Evolutionary conservation across 2,797 vertebrate genomes (phyloP), one percentile per base, ranked within the genome.

Genomic region (Astyanax mexicanus): DNA sequence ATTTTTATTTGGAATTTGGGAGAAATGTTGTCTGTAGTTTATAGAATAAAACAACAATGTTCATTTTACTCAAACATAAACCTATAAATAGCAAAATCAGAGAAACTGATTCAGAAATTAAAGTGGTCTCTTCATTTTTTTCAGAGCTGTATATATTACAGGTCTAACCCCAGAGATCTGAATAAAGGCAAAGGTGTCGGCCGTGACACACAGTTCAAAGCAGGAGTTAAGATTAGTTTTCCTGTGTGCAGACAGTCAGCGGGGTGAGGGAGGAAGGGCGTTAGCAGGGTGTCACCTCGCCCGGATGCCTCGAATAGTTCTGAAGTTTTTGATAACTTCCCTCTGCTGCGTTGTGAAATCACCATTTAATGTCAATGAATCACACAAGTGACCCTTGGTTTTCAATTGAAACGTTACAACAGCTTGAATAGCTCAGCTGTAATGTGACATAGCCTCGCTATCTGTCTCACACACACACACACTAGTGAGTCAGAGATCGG

Each of bases 261-360:
- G 67, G 4, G 6, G 1, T 54, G n/a, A 78, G 37, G 81, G 32
- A 81, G 84, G 81, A 87, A 87, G 69, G 80, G 70, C 11, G 62
- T 66, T 74, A 13, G 29, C 69, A 27, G 55, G 0, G 0, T 1
- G 69, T 79, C 60, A 42, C 52, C n/a, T n/a, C n/a, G n/a, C n/a
- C n/a, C 47, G 68, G 7, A 62, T 87, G 88, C 79, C 89, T 25
- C 2, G 4, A 52, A 25, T 25, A 52, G 19, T 23, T 23, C 86
- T 89, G 74, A 47, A 51, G 72, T 69, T 66, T n/a, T 64, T 52
- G 37, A 75, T 71, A 71, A 83, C 74, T 7, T 60, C 61, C 3
- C 25, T 75, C 10, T 32, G 29, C 32, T 37, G 49, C 25, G 52
- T 11, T 6, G 57, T 58, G 27, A 70, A 76, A 60, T 60, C 32